These are phyloP conservation scores for Trichomycterus rosablanca DNA, from an alignment of 2,113 vertebrate genomes.

Conservation along the genomic window DNA sequence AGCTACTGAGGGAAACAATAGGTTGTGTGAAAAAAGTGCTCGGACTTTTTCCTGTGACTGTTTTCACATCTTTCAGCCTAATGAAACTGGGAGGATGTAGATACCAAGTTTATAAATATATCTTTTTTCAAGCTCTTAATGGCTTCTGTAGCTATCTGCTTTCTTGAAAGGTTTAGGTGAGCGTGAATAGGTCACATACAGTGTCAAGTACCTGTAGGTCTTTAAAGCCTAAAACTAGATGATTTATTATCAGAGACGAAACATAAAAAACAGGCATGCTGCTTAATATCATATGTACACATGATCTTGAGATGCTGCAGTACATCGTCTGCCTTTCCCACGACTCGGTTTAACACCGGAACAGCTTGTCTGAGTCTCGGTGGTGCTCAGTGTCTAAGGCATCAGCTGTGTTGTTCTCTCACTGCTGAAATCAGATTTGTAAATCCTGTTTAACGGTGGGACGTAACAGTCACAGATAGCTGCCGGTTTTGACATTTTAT, in stretches of 20 bases:
- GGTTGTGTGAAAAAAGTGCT: constrained; percentile 66
- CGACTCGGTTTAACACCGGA: neutral
- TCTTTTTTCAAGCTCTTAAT: constrained; percentile 30
- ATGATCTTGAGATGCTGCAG: neutral
- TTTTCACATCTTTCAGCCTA: constrained; percentile 66
- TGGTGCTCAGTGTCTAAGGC: neutral
- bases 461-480: constrained; percentile 50
- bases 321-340: neutral
- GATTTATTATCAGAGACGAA: no score
- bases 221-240: neutral
- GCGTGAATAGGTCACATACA: neutral
- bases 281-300: no score
- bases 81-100: constrained; percentile 57
- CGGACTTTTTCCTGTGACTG: constrained; percentile 82
- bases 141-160: neutral
- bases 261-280: no score
- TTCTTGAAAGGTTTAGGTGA: constrained; percentile 8
- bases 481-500: constrained; percentile 60
- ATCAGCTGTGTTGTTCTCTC: constrained; percentile 12
- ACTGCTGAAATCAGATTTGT: constrained; percentile 6
- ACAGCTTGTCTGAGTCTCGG: constrained; percentile 4
- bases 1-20: constrained; percentile 71
- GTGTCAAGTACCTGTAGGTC: neutral
- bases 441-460: no score
- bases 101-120: constrained; percentile 51